Evolutionary conservation across 1,140 invertebrate genomes (phyloP).

Genomic region (Cotesia glomerata): DNA sequence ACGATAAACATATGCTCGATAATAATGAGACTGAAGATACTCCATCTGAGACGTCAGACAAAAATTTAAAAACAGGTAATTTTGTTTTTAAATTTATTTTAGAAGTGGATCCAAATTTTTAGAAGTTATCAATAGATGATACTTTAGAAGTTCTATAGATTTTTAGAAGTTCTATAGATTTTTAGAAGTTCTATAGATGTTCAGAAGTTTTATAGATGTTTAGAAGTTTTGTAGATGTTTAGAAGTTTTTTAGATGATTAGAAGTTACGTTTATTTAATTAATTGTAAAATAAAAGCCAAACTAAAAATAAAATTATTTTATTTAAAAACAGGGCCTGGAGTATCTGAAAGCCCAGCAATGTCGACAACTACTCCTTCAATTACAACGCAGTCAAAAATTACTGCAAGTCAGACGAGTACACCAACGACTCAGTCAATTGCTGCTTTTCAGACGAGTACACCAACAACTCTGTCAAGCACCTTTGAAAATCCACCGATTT

Average conservation of each 20-base stretch:
- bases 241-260: no score
- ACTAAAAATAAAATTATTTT: no score
- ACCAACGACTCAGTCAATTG: not conserved
- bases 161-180: no score
- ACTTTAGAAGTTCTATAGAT: no score
- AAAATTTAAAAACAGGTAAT: not conserved
- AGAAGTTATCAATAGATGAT: no score
- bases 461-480: not conserved
- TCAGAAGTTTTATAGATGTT: no score
- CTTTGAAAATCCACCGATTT: not conserved
- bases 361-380: not conserved
- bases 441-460: not conserved
- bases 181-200: no score
- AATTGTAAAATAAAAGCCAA: no score
- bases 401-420: not conserved
- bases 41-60: not conserved
- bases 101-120: no score
- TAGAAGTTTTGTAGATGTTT: no score
- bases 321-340: not conserved
- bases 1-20: not conserved
- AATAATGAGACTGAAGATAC: not conserved
- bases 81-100: no score
- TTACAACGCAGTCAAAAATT: not conserved
- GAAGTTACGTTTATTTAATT: no score
- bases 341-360: slow-evolving; percentile 12